Evolutionary conservation across 2,888 invertebrate species (phyloP).

Genomic region (Aquatica leii): DNA sequence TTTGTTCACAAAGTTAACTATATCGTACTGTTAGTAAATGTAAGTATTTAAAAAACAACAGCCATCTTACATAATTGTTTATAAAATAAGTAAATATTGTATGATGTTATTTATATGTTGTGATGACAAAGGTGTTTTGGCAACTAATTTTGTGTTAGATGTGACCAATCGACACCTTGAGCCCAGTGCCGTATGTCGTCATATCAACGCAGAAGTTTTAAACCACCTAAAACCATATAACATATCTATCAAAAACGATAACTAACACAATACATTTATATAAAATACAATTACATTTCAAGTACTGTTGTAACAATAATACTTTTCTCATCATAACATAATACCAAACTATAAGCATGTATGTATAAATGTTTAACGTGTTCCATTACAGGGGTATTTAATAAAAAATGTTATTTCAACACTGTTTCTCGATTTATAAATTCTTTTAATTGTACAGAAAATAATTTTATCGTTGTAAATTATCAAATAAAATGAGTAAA

Average conservation of each 20-base stretch:
- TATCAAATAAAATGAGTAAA: too few species aligned
- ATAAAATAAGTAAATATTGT: constrained; percentile 28
- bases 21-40: constrained; percentile 6
- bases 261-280: background rate
- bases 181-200: constrained; percentile 47
- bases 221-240: constrained; percentile 48
- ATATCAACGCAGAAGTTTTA: constrained; percentile 50
- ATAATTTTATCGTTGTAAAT: too few species aligned
- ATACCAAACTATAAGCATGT: constrained; percentile 14
- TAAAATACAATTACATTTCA: constrained; percentile 8
- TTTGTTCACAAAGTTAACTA: constrained; percentile 8
- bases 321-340: constrained; percentile 32
- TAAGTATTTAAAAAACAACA: constrained; percentile 16
- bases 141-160: constrained; percentile 27
- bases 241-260: constrained; percentile 14
- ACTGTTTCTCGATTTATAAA: too few species aligned
- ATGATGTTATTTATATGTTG: constrained; percentile 28
- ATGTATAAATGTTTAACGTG: constrained; percentile 30
- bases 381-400: constrained; percentile 35
- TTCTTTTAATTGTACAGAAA: too few species aligned
- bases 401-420: constrained; percentile 27
- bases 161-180: constrained; percentile 42
- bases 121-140: constrained; percentile 30
- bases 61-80: constrained; percentile 25
- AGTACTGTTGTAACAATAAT: constrained; percentile 16